Percentiles rank a stretch among this genome's conserved stretches.
These are phyloP conservation scores for Thunnus thynnus DNA, from an alignment of 2,113 vertebrate species.

Conservation along the genomic window DNA sequence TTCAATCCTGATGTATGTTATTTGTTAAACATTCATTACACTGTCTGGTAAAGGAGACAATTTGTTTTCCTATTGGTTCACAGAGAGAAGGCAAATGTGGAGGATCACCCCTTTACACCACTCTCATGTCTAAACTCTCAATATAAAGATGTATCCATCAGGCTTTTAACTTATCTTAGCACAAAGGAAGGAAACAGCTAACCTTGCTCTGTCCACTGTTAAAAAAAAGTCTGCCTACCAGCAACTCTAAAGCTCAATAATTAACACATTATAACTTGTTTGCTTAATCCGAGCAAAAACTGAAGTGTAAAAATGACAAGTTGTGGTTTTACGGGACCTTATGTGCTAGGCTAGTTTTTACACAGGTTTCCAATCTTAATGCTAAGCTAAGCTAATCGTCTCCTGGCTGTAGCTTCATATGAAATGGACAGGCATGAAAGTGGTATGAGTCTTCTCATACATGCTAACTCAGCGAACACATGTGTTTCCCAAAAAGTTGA, in stretches of 20 bases:
- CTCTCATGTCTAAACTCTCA: not conserved
- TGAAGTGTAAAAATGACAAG: no score
- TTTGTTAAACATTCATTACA: conserved; percentile 51
- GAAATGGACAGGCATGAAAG: not conserved
- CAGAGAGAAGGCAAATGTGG: conserved; percentile 60
- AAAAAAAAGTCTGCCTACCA: not conserved
- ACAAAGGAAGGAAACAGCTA: not conserved
- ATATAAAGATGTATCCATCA: no score
- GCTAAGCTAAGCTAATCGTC: not conserved
- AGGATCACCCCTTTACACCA: conserved; percentile 23
- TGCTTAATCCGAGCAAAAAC: no score
- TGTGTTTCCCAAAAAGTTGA: not conserved
- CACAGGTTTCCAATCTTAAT: not conserved
- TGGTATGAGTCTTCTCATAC: not conserved
- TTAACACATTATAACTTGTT: no score
- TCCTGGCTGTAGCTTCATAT: not conserved
- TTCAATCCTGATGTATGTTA: conserved; percentile 18
- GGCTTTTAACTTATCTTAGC: no score
- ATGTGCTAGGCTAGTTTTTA: not conserved
- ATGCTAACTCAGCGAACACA: not conserved
- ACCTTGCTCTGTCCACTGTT: no score
- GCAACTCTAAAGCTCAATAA: not conserved
- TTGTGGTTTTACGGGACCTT: not conserved
- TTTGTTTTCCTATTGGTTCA: conserved; percentile 28
- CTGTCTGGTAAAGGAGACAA: conserved; percentile 37